Percentiles rank a stretch among this genome's conserved stretches.
Conservation (phyloP, 2,888 invertebrate genomes). For the Epirrhoe alternata region DNA sequence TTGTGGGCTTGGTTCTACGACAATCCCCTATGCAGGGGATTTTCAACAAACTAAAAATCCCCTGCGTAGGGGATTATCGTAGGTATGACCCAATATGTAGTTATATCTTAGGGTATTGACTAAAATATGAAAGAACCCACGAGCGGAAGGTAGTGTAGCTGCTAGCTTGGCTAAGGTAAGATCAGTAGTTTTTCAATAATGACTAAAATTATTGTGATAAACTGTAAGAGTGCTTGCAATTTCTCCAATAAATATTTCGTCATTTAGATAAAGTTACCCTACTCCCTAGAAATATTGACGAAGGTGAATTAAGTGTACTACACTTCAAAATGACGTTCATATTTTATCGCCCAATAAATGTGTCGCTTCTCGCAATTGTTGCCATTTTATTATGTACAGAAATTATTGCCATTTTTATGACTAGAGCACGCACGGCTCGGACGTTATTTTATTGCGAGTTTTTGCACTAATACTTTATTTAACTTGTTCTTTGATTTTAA, state of each 20-base stretch:
- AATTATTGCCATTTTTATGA: slow-evolving; percentile 72
- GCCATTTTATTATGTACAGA: slow-evolving; percentile 60
- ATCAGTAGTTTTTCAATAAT: too few relatives aligned
- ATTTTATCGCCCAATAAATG: slow-evolving; percentile 73
- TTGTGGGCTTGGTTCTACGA: too few relatives aligned
- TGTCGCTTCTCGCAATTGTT: slow-evolving; percentile 69
- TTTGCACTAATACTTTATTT: slow-evolving; percentile 31
- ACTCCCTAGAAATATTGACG: slow-evolving; percentile 16
- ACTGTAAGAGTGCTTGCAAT: too few relatives aligned
- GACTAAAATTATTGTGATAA: too few relatives aligned
- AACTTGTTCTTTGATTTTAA: slow-evolving; percentile 5
- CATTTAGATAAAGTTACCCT: slow-evolving; percentile 25
- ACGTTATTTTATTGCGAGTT: slow-evolving; percentile 48
- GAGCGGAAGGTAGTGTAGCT: too few relatives aligned
- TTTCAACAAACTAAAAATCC: too few relatives aligned
- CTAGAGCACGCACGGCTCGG: slow-evolving; percentile 57
- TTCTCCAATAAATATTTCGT: slow-evolving; percentile 20
- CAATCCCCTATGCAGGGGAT: too few relatives aligned
- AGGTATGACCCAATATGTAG: too few relatives aligned
- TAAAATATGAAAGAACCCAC: too few relatives aligned
- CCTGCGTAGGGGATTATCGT: too few relatives aligned
- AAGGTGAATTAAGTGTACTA: slow-evolving; percentile 40
- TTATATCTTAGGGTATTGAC: too few relatives aligned
- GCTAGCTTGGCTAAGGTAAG: too few relatives aligned
- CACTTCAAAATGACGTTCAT: slow-evolving; percentile 50